These are phyloP conservation scores for Syrista parreyssii DNA, from an alignment of 2,888 invertebrate genomes.

Conservation along the genomic window DNA sequence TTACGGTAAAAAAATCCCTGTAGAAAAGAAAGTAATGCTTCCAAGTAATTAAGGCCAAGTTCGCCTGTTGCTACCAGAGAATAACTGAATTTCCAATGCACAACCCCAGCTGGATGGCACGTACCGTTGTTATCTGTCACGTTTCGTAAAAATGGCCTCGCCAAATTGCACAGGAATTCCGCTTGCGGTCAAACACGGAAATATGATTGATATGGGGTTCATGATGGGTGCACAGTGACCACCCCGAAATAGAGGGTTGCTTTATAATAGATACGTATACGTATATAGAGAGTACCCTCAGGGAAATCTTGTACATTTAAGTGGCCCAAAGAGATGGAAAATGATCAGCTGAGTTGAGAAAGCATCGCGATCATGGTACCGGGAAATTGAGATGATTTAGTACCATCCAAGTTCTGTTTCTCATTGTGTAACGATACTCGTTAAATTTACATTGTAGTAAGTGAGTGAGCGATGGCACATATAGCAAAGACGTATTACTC, in stretches of 20 bases:
- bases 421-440: not conserved
- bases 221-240: not conserved
- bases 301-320: not conserved
- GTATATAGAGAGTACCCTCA: not conserved
- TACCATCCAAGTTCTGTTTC: not conserved
- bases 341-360: not conserved
- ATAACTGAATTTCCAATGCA: not conserved
- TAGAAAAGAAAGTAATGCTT: not conserved
- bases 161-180: not conserved
- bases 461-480: not conserved
- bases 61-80: not conserved
- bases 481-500: not conserved
- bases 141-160: not conserved
- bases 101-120: not conserved
- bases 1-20: not conserved
- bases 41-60: not conserved
- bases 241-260: not conserved
- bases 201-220: not conserved
- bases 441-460: not conserved
- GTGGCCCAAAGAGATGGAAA: not conserved
- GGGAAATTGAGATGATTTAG: not conserved
- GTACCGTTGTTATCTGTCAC: not conserved
- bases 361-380: not conserved
- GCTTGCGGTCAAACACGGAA: not conserved
- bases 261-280: not conserved